Evolutionary conservation across 2,113 vertebrate species (phyloP), one percentile per base, ranked within the genome.

Genomic region (Takifugu flavidus): DNA sequence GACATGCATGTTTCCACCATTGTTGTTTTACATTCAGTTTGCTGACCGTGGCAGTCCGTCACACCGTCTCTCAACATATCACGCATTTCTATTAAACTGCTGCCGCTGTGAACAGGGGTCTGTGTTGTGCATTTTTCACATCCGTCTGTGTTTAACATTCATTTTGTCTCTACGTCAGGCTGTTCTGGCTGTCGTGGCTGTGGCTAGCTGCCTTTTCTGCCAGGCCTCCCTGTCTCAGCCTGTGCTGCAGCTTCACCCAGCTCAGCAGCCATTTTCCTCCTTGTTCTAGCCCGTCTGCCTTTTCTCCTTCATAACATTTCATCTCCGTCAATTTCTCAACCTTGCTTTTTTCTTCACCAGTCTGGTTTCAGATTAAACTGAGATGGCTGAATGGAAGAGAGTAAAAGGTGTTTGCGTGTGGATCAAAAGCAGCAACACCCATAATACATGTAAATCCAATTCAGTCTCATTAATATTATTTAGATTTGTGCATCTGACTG

Each of bases 1-100:
- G 82, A 79, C 65, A 6, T 89, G 87, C 87, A 90, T 91, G 88
- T 78, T 89, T 89, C 71, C 83, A 86, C 75, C 78, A 71, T 76
- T 74, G 53, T 57, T 79, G 54, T 80, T 77, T 67, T 78, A 49
- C 75, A 59, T 77, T 75, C 54, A 77, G 43, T 60, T 75, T 56
- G 50, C 69, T 58, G 39, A 69, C 29, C 62, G 47, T 39, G 47
- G 52, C 46, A 27, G 43, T 65, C 47, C 59, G 63, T 67, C 13
- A 56, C 56, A 47, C 20, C 53, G n/a, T 28, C 20, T 49, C 43
- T 50, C 44, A 57, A 13, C 5, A 70, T 59, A 72, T 53, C 56
- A 50, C 72, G 85, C 82, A 85, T 79, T 75, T 70, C 56, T 51
- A 74, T 77, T 79, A 87, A 83, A 85, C 31, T 45, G 65, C 20